Evolutionary conservation across 2,797 vertebrate genomes (phyloP).

Genomic region (Oryzias sinensis): DNA sequence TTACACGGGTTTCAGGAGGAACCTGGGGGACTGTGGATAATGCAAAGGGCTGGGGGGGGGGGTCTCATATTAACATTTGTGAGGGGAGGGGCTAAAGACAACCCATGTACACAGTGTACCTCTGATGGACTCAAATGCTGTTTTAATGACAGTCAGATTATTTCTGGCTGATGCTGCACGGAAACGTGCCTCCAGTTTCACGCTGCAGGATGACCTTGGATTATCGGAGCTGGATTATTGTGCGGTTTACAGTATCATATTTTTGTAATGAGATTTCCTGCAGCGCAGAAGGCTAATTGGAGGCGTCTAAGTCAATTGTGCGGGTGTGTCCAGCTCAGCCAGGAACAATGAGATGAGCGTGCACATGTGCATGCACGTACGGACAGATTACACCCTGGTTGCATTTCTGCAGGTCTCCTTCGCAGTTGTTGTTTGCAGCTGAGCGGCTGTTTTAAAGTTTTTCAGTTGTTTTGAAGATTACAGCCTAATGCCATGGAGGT

Average conservation of each 20-base stretch:
- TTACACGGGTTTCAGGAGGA: conserved; percentile 72
- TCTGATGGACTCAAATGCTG: neutral
- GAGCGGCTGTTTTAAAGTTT: conserved; percentile 29
- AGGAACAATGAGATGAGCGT: conserved; percentile 33
- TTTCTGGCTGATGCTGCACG: neutral
- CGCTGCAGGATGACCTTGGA: conserved; percentile 32
- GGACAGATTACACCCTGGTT: neutral
- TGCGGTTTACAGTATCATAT: conserved; percentile 68
- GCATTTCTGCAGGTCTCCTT: too few species aligned
- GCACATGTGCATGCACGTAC: conserved; percentile 1
- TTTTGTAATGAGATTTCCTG: conserved; percentile 63
- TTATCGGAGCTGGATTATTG: conserved; percentile 62
- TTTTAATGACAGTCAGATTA: conserved; percentile 3
- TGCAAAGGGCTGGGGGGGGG: conserved; percentile 38
- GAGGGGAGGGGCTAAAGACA: conserved; percentile 30
- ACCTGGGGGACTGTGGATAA: conserved; percentile 67
- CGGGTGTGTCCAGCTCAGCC: conserved; percentile 45
- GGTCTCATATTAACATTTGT: conserved; percentile 42
- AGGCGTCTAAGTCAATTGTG: conserved; percentile 56
- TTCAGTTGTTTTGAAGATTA: conserved; percentile 43
- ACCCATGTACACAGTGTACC: conserved; percentile 11
- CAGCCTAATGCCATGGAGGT: conserved; percentile 15
- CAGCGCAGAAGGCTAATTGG: conserved; percentile 53
- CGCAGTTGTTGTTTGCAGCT: neutral
- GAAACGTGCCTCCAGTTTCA: conserved; percentile 13